Percentiles rank a stretch among this genome's conserved stretches.
phyloP scores from a whole-genome alignment of 1,140 invertebrate species.

The Berghia stephanieae region DNA sequence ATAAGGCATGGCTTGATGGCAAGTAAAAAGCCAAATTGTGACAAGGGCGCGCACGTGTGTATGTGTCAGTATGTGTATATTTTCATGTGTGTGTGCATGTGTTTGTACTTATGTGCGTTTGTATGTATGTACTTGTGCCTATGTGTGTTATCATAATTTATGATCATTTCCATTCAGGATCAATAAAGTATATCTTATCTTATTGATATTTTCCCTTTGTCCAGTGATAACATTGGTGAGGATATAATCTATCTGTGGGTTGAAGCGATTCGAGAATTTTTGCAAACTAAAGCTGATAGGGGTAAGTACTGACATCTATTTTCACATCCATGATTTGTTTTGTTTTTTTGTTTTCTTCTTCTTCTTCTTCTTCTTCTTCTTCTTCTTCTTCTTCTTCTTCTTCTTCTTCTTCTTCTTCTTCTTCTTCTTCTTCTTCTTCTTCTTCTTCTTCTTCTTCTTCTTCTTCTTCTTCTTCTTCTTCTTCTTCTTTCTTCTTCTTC shows the following conservation, averaged over 20 bases:
- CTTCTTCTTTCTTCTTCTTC: background rate
- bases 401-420: background rate
- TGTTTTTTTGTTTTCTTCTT: no score
- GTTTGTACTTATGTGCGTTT: background rate
- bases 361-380: no score
- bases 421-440: background rate
- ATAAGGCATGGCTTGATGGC: no score
- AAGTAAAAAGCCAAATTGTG: no score
- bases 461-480: background rate
- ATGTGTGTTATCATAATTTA: no score
- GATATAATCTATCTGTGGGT: conserved; percentile 81
- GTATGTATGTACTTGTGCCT: no score
- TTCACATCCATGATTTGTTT: no score
- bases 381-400: conserved; percentile 4
- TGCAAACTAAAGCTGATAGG: conserved; percentile 52
- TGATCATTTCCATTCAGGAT: no score
- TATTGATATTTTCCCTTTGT: conserved; percentile 52
- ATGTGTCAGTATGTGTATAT: no score
- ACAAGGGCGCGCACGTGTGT: no score
- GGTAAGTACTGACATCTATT: no score
- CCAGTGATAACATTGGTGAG: conserved; percentile 77
- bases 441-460: no score
- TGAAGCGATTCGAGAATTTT: conserved; percentile 76
- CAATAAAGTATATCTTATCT: background rate
- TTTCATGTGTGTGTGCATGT: background rate